Conservation (phyloP, 2,888 invertebrate genomes). For the Oscheius sp. region DNA sequence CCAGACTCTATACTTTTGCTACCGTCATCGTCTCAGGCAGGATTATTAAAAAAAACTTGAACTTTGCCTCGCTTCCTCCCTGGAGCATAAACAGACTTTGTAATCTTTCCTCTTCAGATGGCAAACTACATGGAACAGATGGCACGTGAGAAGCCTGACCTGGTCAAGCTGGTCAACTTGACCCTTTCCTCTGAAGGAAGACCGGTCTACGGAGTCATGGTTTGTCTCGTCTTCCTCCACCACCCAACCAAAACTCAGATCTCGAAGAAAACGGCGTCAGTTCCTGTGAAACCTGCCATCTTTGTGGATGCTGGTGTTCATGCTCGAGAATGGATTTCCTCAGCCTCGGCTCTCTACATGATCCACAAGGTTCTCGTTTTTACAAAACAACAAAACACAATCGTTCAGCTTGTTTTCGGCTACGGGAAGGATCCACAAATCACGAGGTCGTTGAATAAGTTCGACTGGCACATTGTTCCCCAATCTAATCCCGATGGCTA, state of each 20-base stretch:
- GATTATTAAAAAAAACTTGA: too few relatives aligned
- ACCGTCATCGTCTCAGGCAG: too few relatives aligned
- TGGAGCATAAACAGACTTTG: too few relatives aligned
- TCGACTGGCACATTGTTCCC: conserved; percentile 71
- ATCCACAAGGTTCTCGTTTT: conserved; percentile 55
- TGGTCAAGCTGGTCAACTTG: conserved; percentile 61
- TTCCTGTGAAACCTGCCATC: conserved; percentile 61
- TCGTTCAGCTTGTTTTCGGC: conserved; percentile 51
- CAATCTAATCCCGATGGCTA: conserved; percentile 72
- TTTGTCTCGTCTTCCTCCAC: conserved; percentile 21
- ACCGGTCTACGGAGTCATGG: conserved; percentile 63
- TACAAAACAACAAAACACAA: not conserved
- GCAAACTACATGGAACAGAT: conserved; percentile 61
- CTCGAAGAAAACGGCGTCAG: conserved; percentile 24
- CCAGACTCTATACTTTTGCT: too few relatives aligned
- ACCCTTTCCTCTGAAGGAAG: conserved; percentile 65
- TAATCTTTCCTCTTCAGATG: conserved; percentile 51
- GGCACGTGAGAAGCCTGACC: conserved; percentile 50
- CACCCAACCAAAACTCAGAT: not conserved
- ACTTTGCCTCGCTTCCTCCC: too few relatives aligned
- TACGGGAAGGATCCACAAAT: conserved; percentile 57
- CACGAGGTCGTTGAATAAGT: conserved; percentile 59
- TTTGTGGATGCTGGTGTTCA: conserved; percentile 72
- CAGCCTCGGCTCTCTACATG: conserved; percentile 66
- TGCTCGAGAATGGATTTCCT: conserved; percentile 71